These are phyloP conservation scores for Scrobipalpa costella DNA, from an alignment of 2,888 invertebrate species.

Conservation along the genomic window DNA sequence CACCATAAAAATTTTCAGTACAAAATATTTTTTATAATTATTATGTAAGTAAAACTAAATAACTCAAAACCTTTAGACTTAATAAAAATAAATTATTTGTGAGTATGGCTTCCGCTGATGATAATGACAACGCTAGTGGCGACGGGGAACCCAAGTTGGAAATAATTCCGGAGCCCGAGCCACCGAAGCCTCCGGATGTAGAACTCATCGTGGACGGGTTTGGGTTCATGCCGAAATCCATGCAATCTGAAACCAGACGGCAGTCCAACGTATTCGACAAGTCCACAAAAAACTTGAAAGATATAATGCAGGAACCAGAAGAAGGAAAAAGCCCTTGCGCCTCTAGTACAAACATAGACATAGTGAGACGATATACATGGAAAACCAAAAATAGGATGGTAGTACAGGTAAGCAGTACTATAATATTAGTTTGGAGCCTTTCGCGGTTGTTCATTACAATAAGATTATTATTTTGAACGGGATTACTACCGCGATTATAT, in stretches of 20 bases:
- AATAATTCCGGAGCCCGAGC: slow-evolving; percentile 39
- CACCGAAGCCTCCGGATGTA: slow-evolving; percentile 57
- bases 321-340: slow-evolving; percentile 56
- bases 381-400: slow-evolving; percentile 83
- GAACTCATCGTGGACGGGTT: slow-evolving; percentile 74
- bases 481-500: too few relatives aligned
- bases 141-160: slow-evolving; percentile 35
- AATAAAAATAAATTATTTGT: slow-evolving; percentile 44
- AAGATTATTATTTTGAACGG: too few relatives aligned
- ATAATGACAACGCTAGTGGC: slow-evolving; percentile 51
- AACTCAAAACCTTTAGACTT: background rate
- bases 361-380: slow-evolving; percentile 84
- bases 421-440: background rate
- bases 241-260: slow-evolving; percentile 14
- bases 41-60: slow-evolving; percentile 8
- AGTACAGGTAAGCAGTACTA: slow-evolving; percentile 75
- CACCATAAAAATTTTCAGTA: background rate
- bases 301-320: slow-evolving; percentile 37
- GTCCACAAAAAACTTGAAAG: slow-evolving; percentile 40
- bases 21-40: background rate
- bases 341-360: slow-evolving; percentile 67
- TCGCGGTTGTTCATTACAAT: too few relatives aligned
- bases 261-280: slow-evolving; percentile 41
- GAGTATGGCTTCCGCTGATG: slow-evolving; percentile 52
- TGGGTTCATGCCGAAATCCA: slow-evolving; percentile 66